Evolutionary conservation across 1,140 invertebrate species (phyloP).

Genomic region (Drosophila pseudoobscura): DNA sequence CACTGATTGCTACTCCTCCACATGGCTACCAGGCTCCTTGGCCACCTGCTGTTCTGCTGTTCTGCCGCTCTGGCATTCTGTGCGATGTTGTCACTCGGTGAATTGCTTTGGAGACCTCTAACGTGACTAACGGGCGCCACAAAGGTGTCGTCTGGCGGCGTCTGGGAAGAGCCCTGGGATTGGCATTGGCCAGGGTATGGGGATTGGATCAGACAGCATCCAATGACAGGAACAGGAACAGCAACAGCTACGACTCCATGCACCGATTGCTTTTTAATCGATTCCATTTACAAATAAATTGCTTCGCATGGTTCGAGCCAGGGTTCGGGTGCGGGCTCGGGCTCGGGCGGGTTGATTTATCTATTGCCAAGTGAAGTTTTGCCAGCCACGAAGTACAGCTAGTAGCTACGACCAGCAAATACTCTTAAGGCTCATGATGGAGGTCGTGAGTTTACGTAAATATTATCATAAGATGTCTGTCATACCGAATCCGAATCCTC

Average conservation of each 20-base stretch:
- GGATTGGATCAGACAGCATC: constrained; percentile 32
- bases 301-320: constrained; percentile 46
- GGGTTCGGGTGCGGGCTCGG: background rate
- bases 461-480: too few relatives aligned
- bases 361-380: constrained; percentile 43
- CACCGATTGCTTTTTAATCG: constrained; percentile 83
- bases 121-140: constrained; percentile 72
- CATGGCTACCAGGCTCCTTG: background rate
- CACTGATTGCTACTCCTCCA: constrained; percentile 60
- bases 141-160: constrained; percentile 74
- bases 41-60: constrained; percentile 59
- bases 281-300: constrained; percentile 83
- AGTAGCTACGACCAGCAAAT: background rate
- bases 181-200: background rate
- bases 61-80: constrained; percentile 22
- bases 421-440: background rate
- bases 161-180: constrained; percentile 14
- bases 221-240: constrained; percentile 34
- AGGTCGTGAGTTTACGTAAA: too few relatives aligned
- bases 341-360: constrained; percentile 60
- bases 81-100: constrained; percentile 66
- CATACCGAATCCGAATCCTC: too few relatives aligned
- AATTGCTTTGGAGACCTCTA: constrained; percentile 74
- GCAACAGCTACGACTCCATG: constrained; percentile 23
- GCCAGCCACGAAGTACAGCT: background rate